Base-by-base conservation (phyloP, 2,888 invertebrate genomes). In the Leucozona laternaria region DNA sequence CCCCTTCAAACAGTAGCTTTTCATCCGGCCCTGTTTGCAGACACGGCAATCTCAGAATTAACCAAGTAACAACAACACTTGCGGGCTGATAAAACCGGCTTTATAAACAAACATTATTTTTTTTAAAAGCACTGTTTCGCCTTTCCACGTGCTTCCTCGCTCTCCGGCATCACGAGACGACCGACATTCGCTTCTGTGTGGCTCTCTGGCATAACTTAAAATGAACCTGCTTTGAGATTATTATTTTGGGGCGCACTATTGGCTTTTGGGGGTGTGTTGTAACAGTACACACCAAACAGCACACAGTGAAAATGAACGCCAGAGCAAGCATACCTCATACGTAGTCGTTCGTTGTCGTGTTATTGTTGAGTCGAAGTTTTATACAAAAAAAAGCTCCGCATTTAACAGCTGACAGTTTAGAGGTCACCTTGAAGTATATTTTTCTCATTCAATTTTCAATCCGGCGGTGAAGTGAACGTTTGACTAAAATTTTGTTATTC, bases 381-480 rank as follows among this genome's bases (percentile, higher is more conserved):
- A 37, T 20, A 13, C 20, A 31, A 79, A 5, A 58, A 43, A 84
- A 86, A 86, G 86, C 86, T 86, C 37, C 68, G 13, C 75, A 58
- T 70, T 70, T 66, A 86, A 71, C 86, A 86, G 86, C 86, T 86
- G 86, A 82, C 70, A 68, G 83, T 83, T 76, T 87, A 87, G 87
- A 76, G 87, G 87, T 87, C 87, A 87, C 87, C 87, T 87, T 87
- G 72, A 79, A 76, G 79, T 83, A 83, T 71, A 83, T 83, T 83
- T 66, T 87, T 87, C 81, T 87, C 75, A 87, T 83, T 87, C 87
- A 83, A 79, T 87, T 83, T 83, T 76, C 87, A 75, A 79, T 86
- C 86, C 82, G 86, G 86, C 86, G 78, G 82, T 82, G 86, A 82
- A 82, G 82, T 86, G 82, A 82, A 82, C 86, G 82, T 82, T 79